Evolutionary conservation across 2,113 vertebrate genomes (phyloP), one percentile per base, ranked within the genome.

Genomic region (Anoplopoma fimbria): DNA sequence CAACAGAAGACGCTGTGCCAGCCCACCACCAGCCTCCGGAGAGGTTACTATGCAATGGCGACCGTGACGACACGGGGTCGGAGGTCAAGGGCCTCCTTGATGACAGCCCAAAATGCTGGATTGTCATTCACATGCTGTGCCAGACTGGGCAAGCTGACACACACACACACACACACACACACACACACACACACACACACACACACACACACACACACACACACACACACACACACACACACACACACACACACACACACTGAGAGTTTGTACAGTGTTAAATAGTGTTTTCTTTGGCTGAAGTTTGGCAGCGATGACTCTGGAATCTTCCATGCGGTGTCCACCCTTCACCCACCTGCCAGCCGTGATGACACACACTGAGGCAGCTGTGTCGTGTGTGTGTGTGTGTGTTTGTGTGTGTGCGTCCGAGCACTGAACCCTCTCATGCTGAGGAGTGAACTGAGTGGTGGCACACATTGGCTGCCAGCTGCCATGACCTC

Each of bases 401-500:
- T 33, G 74, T 71, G 36, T 58, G 69, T 57, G 19, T 76, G 23
- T 33, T 67, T 70, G 47, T 57, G 61, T 55, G 15, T 77, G n/a
- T 67, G 75, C 83, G 82, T 86, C 78, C 29, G 31, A 77, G 61
- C 29, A 21, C 45, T 90, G 81, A 93, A 84, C 87, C 38, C 51
- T 79, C 65, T 88, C 84, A 75, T 77, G 65, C 85, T 83, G 73
- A 70, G 88, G 68, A 67, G 77, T 82, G 80, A 86, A 83, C 61
- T 83, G 70, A 83, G 80, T 69, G 75, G 80, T 68, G 72, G 85
- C 78, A 83, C 81, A 81, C 82, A 83, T 80, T 69, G 79, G 33
- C 87, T 91, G 87, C 88, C 90, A 85, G 88, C 86, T 88, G 88
- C 82, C 65, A 74, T 90, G 85, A 92, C 87, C 89, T 93, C 81